Evolutionary conservation across 1,140 invertebrate species (phyloP).

Genomic region (Stenopsyche tienmushanensis): DNA sequence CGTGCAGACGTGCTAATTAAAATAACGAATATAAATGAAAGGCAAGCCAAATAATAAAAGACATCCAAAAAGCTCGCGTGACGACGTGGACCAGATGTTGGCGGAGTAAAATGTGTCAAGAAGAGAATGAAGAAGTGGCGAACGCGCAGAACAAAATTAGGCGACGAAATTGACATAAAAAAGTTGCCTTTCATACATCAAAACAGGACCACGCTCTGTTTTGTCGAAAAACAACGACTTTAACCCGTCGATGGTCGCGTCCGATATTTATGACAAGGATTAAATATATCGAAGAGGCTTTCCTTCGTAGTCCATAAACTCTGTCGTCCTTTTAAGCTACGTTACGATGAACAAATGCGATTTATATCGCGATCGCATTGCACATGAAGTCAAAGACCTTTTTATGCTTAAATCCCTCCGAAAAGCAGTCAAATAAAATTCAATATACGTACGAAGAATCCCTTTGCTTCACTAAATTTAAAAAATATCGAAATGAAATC

Average conservation of each 20-base stretch:
- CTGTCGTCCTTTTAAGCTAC: neutral
- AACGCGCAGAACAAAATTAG: neutral
- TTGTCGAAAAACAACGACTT: no score
- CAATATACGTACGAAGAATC: no score
- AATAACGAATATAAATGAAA: neutral
- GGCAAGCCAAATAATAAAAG: neutral
- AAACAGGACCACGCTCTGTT: neutral
- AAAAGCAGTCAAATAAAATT: neutral
- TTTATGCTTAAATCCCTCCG: neutral
- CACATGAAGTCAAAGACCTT: neutral
- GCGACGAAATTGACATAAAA: neutral
- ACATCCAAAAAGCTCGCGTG: neutral
- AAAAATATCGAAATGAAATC: no score
- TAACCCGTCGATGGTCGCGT: no score
- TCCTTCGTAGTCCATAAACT: no score
- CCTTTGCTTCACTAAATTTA: no score
- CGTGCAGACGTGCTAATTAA: neutral
- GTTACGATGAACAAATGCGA: neutral
- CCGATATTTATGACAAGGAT: no score
- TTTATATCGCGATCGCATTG: no score
- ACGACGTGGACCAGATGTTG: neutral
- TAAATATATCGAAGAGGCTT: no score
- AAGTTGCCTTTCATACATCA: neutral
- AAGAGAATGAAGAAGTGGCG: no score
- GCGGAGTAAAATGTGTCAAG: no score